Conservation (phyloP, 2,797 vertebrate genomes). For the Manis crassicaudata region DNA sequence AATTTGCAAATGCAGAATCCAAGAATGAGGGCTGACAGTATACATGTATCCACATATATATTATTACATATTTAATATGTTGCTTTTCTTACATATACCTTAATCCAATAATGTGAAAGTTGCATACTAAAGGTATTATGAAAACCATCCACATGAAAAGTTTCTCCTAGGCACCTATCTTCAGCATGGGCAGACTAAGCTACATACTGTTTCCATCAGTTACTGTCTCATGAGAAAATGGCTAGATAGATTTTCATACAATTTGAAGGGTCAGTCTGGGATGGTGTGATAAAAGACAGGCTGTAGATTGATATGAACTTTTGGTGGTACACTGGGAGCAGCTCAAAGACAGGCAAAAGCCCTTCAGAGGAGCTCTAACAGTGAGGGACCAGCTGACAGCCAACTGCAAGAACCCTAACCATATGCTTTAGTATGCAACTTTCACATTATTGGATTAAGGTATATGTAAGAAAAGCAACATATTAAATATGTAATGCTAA, state of each 20-base stretch:
- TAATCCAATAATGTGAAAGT: background rate
- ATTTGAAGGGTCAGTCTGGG: background rate
- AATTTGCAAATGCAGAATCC: background rate
- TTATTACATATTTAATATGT: too few species aligned
- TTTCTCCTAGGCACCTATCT: background rate
- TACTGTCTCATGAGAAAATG: background rate
- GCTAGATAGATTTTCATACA: background rate
- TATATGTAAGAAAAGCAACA: too few species aligned
- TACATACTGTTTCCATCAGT: background rate
- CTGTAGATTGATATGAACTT: background rate
- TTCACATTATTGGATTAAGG: too few species aligned
- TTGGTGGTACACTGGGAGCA: background rate
- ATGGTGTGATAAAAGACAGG: background rate
- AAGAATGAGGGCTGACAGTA: background rate
- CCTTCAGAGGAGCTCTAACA: background rate
- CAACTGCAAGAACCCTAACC: background rate
- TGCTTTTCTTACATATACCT: background rate
- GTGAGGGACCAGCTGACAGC: background rate
- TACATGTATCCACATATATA: background rate
- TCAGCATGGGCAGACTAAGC: background rate
- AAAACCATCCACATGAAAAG: background rate
- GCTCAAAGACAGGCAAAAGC: background rate
- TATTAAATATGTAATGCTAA: too few species aligned
- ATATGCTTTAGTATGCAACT: too few species aligned
- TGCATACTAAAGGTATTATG: background rate